A percentile compares a stretch with the other conserved stretches of the same genome.
phyloP scores from a whole-genome alignment of 2,113 vertebrate genomes.

The Istiophorus platypterus region DNA sequence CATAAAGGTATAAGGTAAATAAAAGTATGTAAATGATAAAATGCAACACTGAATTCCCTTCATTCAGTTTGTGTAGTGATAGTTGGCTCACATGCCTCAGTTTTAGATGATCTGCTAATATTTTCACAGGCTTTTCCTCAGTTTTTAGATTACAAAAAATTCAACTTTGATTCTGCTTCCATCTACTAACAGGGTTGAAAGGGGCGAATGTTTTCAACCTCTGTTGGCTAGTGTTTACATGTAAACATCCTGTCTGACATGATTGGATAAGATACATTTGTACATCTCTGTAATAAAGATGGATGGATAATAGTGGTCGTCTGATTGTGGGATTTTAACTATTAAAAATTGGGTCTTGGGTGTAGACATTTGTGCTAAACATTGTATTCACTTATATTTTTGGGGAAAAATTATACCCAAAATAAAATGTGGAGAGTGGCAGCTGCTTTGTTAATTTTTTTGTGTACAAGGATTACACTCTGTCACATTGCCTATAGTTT shows the following conservation, averaged over 20 bases:
- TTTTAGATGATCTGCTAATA: not conserved
- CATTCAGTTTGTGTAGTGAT: not conserved
- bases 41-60: not conserved
- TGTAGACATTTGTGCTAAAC: too few species aligned
- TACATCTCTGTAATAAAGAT: not conserved
- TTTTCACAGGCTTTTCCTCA: not conserved
- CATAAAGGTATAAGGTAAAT: not conserved
- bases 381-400: not conserved
- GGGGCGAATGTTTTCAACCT: not conserved
- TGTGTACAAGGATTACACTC: not conserved
- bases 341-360: too few species aligned
- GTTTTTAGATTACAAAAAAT: not conserved
- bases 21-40: too few species aligned
- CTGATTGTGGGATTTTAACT: not conserved
- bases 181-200: not conserved
- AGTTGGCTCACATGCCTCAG: not conserved
- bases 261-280: not conserved
- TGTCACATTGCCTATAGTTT: not conserved
- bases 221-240: not conserved
- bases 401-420: not conserved
- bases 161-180: not conserved
- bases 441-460: not conserved
- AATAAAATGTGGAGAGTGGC: not conserved
- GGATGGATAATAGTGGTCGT: not conserved
- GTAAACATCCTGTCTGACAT: not conserved